phyloP scores from a whole-genome alignment of 2,797 vertebrate species.

The Sternarchorhynchus goeldii region DNA sequence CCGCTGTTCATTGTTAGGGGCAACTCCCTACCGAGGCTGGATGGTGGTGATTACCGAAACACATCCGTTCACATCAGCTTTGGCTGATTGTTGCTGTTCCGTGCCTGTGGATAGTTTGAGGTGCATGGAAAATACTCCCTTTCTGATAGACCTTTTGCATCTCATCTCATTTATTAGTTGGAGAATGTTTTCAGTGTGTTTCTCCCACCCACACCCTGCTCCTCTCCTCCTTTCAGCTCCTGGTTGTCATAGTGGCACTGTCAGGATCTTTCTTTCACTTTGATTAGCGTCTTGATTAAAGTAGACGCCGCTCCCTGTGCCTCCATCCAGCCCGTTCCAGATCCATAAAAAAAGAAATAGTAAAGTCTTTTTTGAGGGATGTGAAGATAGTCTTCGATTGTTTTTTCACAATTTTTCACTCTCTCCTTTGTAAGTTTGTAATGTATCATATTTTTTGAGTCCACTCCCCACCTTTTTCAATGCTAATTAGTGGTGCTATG shows the following conservation, averaged over 20 bases:
- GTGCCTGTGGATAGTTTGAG: too few relatives aligned
- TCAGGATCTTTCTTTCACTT: slow-evolving; percentile 31
- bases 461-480: slow-evolving; percentile 6
- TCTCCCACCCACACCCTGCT: not conserved
- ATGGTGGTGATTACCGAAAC: too few relatives aligned
- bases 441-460: slow-evolving; percentile 30
- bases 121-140: not conserved
- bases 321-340: slow-evolving; percentile 25
- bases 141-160: not conserved
- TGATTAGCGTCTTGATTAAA: slow-evolving; percentile 44
- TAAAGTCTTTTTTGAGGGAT: slow-evolving; percentile 20
- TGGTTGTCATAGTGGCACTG: slow-evolving; percentile 36
- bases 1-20: too few relatives aligned
- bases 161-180: not conserved
- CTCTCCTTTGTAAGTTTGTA: slow-evolving; percentile 40
- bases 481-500: slow-evolving; percentile 33
- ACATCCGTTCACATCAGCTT: too few relatives aligned
- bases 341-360: slow-evolving; percentile 8
- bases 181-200: not conserved
- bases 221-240: slow-evolving; percentile 1
- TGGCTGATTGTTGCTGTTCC: too few relatives aligned
- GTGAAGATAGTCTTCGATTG: slow-evolving; percentile 38
- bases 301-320: slow-evolving; percentile 21
- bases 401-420: slow-evolving; percentile 11
- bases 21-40: too few relatives aligned